These are phyloP conservation scores for Drosophila virilis DNA, from an alignment of 1,140 invertebrate species.

Conservation along the genomic window DNA sequence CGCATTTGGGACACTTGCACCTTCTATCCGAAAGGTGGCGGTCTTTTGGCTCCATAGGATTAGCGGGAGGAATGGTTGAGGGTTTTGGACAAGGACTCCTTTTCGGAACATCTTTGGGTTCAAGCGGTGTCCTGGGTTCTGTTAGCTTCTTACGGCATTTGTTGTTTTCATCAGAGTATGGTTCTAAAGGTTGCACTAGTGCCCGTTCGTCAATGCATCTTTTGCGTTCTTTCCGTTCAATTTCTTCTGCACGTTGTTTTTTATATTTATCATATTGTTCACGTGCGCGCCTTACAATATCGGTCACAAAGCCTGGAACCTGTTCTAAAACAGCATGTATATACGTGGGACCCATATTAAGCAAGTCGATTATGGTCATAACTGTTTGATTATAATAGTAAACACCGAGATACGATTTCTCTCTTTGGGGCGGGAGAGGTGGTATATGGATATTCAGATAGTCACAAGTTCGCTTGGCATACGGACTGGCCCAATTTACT, in stretches of 20 bases:
- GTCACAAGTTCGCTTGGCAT: slow-evolving; percentile 33
- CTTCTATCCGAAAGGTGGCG: neutral
- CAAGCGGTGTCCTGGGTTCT: neutral
- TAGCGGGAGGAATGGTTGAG: neutral
- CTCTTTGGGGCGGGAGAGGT: slow-evolving; percentile 46
- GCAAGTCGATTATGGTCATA: slow-evolving; percentile 35
- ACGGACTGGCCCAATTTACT: slow-evolving; percentile 18
- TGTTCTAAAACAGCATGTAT: slow-evolving; percentile 11
- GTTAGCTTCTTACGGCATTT: neutral
- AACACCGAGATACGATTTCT: slow-evolving; percentile 48
- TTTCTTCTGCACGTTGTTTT: neutral
- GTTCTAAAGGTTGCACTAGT: slow-evolving; percentile 30
- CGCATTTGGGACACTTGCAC: slow-evolving; percentile 50
- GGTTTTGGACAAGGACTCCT: neutral
- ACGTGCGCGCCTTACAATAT: neutral
- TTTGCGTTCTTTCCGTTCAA: slow-evolving; percentile 16
- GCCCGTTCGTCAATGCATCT: slow-evolving; percentile 50
- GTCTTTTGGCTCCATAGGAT: neutral
- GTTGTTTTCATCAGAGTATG: slow-evolving; percentile 5
- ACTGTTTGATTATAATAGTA: slow-evolving; percentile 61
- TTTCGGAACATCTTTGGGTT: neutral
- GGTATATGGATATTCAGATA: slow-evolving; percentile 48
- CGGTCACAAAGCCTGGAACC: slow-evolving; percentile 19
- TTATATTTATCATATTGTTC: slow-evolving; percentile 15
- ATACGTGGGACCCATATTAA: slow-evolving; percentile 35